phyloP scores from a whole-genome alignment of 2,888 invertebrate genomes.

The Mythimna lalbum region DNA sequence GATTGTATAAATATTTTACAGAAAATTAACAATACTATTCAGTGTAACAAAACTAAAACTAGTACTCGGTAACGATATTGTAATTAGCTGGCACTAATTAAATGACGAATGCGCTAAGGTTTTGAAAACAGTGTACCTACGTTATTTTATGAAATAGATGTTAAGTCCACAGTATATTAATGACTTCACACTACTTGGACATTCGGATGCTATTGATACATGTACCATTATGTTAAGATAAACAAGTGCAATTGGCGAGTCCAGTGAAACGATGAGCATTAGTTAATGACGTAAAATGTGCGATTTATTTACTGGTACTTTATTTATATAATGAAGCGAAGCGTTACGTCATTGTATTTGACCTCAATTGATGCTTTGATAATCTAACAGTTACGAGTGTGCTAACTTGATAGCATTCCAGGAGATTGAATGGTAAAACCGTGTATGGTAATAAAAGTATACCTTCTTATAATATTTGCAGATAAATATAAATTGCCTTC shows the following conservation, averaged over 20 bases:
- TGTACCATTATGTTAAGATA: constrained; percentile 32
- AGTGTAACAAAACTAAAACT: constrained; percentile 23
- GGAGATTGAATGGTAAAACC: constrained; percentile 19
- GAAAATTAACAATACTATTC: constrained; percentile 1
- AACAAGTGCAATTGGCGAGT: constrained; percentile 41
- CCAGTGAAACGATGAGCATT: constrained; percentile 39
- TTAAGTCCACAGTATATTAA: constrained; percentile 37
- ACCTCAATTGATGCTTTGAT: constrained; percentile 59
- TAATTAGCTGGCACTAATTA: constrained; percentile 45
- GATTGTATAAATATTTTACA: constrained; percentile 12
- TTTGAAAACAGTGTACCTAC: constrained; percentile 52
- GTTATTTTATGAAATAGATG: constrained; percentile 33
- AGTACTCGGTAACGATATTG: constrained; percentile 32
- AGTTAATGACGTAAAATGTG: constrained; percentile 37
- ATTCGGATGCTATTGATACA: constrained; percentile 50
- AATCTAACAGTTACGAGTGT: constrained; percentile 52
- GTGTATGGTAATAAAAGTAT: constrained; percentile 3
- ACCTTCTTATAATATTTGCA: background rate
- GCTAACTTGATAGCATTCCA: constrained; percentile 43
- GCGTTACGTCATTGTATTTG: constrained; percentile 54
- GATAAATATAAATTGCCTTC: background rate
- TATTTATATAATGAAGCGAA: constrained; percentile 43
- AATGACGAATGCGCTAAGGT: constrained; percentile 36
- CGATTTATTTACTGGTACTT: constrained; percentile 39
- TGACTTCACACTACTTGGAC: constrained; percentile 39